A percentile compares a stretch with the other conserved stretches of the same genome.
These are phyloP conservation scores for Xyliphius kryptos DNA, from an alignment of 2,113 vertebrate genomes.

Conservation along the genomic window DNA sequence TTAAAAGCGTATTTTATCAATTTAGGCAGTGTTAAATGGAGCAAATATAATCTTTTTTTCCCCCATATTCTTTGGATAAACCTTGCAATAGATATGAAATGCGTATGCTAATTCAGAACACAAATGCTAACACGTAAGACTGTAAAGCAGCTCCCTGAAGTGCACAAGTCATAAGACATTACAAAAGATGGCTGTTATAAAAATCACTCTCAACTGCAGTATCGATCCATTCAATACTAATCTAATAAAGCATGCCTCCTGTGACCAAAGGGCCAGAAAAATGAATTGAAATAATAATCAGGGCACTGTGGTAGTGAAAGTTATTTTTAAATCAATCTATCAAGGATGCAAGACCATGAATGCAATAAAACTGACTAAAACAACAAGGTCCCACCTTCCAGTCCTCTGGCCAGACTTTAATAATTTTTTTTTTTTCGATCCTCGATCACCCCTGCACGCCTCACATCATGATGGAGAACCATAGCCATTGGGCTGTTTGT, in stretches of 20 bases:
- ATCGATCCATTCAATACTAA: constrained; percentile 44
- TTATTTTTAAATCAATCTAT: constrained; percentile 35
- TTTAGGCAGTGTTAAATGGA: constrained; percentile 34
- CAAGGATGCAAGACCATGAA: constrained; percentile 29
- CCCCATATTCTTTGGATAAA: constrained; percentile 25
- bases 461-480: constrained; percentile 13
- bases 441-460: neutral
- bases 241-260: constrained; percentile 39
- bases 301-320: constrained; percentile 33
- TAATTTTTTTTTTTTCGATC: constrained; percentile 22
- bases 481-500: constrained; percentile 37
- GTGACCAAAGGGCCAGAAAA: constrained; percentile 42
- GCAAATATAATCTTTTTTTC: constrained; percentile 19
- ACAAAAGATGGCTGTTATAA: constrained; percentile 37
- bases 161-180: constrained; percentile 32
- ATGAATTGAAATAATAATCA: constrained; percentile 46
- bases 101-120: no score
- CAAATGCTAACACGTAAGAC: constrained; percentile 27
- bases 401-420: constrained; percentile 27
- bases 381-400: constrained; percentile 16
- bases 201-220: constrained; percentile 39
- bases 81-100: no score
- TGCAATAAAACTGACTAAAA: constrained; percentile 30
- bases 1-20: constrained; percentile 39
- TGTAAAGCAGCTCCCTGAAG: constrained; percentile 25